Evolutionary conservation across 1,140 invertebrate species (phyloP), one percentile per base, ranked within the genome.

Genomic region (Drosophila subpulchrella): DNA sequence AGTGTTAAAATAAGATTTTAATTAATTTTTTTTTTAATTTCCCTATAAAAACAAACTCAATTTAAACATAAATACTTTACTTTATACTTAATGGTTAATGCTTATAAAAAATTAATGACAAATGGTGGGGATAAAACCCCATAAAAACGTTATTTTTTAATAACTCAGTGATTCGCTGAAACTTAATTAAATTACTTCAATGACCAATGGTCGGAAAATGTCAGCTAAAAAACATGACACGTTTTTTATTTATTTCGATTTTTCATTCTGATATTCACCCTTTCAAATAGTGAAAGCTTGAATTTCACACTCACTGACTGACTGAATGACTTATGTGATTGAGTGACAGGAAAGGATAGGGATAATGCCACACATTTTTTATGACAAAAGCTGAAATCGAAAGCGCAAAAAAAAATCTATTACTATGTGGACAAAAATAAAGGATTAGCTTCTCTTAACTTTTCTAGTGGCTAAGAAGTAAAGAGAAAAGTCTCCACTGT

Each of bases 301-400:
- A 58, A 60, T 67, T 61, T 63, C 27, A 55, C 46, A 41, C 60
- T 75, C 41, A 48, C 30, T 75, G 53, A 42, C 30, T 62, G 62
- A 59, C 12, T 44, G 30, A 48, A 30, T 67, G 41, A 63, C 50
- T 72, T 51, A 41, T 36, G 11, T 66, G 41, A 50, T 34, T 71
- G 42, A 71, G 36, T 71, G 65, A 59, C 65, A 36, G 38, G 15
- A 15, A 20, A 39, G 66, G 38, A 53, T 57, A 46, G 59, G 62
- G 55, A 78, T 75, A 84, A 80, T 78, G 62, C 47, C 75, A 68
- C 51, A 84, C 47, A 66, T 70, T 68, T 78, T 53, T 15, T 58
- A 36, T 60, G 78, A 86, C 73, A 88, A 83, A 62, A 80, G 70
- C 61, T 70, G 79, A 88, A 88, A 88, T 72, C 27, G 84, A 88